These are phyloP conservation scores for Aleiodes sp. DNA, from an alignment of 1,140 invertebrate species.

Conservation along the genomic window DNA sequence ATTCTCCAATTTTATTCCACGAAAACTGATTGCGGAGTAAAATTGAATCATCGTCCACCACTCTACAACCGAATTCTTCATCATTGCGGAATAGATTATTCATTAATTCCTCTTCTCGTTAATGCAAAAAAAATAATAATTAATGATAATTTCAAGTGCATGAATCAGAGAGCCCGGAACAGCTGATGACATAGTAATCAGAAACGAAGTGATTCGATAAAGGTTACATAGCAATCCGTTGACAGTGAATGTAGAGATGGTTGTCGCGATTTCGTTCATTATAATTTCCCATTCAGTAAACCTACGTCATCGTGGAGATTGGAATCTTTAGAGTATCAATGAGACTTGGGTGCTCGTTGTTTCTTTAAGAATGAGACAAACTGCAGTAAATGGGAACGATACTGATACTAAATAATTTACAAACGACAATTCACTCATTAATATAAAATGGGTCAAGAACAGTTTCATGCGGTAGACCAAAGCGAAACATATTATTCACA, in stretches of 20 bases:
- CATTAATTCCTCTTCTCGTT: too few species aligned
- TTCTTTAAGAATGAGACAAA: background rate
- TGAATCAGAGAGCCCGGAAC: conserved; percentile 10
- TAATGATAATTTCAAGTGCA: background rate
- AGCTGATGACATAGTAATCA: conserved; percentile 8
- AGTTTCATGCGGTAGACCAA: background rate
- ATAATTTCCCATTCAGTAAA: background rate
- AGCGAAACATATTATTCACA: too few species aligned
- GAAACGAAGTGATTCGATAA: background rate
- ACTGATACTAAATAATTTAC: background rate
- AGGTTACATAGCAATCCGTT: background rate
- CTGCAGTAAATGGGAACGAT: too few species aligned
- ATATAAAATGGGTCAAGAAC: conserved; percentile 33
- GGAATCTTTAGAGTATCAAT: background rate
- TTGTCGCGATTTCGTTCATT: background rate
- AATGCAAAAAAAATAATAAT: background rate
- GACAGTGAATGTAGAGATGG: background rate
- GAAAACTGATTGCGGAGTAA: too few species aligned
- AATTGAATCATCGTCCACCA: too few species aligned
- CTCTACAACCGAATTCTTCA: too few species aligned
- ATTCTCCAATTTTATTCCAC: too few species aligned
- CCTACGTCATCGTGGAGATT: background rate
- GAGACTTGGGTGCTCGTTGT: background rate
- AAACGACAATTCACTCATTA: conserved; percentile 17
- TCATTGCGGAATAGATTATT: too few species aligned